These are phyloP conservation scores for Tauraco erythrolophus DNA, from an alignment of 2,113 vertebrate genomes.

Conservation along the genomic window DNA sequence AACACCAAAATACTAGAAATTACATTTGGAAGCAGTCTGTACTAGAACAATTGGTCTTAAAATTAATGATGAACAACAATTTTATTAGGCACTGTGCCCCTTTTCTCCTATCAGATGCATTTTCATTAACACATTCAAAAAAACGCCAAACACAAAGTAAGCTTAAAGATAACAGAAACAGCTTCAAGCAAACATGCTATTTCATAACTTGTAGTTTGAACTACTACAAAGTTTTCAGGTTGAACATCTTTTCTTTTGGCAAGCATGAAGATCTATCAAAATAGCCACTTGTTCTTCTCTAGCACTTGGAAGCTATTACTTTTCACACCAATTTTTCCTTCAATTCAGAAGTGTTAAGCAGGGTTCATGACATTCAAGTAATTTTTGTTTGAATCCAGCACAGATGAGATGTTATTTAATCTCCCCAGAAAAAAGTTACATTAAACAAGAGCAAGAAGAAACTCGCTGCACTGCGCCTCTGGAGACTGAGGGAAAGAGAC, in stretches of 20 bases:
- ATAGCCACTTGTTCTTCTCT: background rate
- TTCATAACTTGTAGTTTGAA: background rate
- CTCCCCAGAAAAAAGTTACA: background rate
- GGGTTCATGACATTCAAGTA: background rate
- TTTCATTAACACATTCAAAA: background rate
- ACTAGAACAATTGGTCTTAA: background rate
- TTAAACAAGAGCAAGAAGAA: background rate
- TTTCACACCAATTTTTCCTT: background rate
- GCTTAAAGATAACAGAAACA: background rate
- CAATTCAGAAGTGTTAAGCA: background rate
- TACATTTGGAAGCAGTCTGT: background rate
- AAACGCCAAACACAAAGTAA: background rate
- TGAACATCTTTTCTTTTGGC: background rate
- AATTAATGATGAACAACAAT: background rate
- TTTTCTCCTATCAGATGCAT: accelerated
- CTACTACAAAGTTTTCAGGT: background rate
- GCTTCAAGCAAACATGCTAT: background rate
- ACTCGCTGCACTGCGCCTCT: background rate
- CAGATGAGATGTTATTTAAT: background rate
- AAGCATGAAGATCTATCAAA: background rate
- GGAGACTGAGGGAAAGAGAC: background rate
- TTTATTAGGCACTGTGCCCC: background rate
- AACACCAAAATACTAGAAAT: background rate
- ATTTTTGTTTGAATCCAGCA: background rate
- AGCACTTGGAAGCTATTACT: background rate